Conservation (phyloP, 1,140 invertebrate species). For the honey bee (Apis mellifera) region Amel_HAv3.1 CM009931.2:24084001-24084500, state of each 20-base stretch:
- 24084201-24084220: slow-evolving; percentile 64
- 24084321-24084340: slow-evolving; percentile 36
- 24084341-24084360: slow-evolving; percentile 51
- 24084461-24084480: slow-evolving; percentile 43
- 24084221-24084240: slow-evolving; percentile 48
- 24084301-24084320: slow-evolving; percentile 40
- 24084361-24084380: slow-evolving; percentile 51
- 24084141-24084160: slow-evolving; percentile 66
- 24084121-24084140: slow-evolving; percentile 46
- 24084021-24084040: slow-evolving; percentile 49
- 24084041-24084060: slow-evolving; percentile 59
- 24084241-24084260: slow-evolving; percentile 38
- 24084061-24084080: slow-evolving; percentile 62
- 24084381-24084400: slow-evolving; percentile 37
- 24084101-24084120: slow-evolving; percentile 61
- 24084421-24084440: slow-evolving; percentile 37
- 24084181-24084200: slow-evolving; percentile 64
- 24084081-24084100: slow-evolving; percentile 41
- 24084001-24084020: slow-evolving; percentile 35
- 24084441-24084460: slow-evolving; percentile 51
- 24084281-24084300: slow-evolving; percentile 61
- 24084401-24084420: slow-evolving; percentile 66
- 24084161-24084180: slow-evolving; percentile 68
- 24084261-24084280: slow-evolving; percentile 53
- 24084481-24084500: slow-evolving; percentile 53